Percentiles rank a stretch among this genome's conserved stretches.
Conservation (phyloP, 2,888 invertebrate genomes). For the Andrena bicolor region DNA sequence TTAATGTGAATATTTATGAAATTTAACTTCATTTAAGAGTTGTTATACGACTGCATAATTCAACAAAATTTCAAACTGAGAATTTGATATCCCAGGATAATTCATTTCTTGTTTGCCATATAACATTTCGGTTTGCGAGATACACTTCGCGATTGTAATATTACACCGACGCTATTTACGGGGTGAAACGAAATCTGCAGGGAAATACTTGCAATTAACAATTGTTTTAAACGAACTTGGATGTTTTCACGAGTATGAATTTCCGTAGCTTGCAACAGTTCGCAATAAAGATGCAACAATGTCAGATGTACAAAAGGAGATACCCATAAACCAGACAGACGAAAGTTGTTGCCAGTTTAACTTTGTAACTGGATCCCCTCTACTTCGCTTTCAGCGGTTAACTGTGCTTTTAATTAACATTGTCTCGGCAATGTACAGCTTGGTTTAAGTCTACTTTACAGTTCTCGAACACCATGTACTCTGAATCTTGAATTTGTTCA, state of each 20-base stretch:
- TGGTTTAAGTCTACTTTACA: background rate
- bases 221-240: constrained; percentile 28
- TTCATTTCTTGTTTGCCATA: background rate
- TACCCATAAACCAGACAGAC: background rate
- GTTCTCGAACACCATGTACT: background rate
- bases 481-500: background rate
- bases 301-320: constrained; percentile 30
- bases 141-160: background rate
- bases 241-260: background rate
- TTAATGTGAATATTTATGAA: too few species aligned
- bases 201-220: background rate
- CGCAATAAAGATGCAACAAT: constrained; percentile 34
- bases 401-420: constrained; percentile 27
- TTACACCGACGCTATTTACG: background rate
- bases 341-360: constrained; percentile 31
- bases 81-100: background rate
- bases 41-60: too few species aligned
- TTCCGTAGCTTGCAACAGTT: background rate
- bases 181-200: background rate
- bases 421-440: constrained; percentile 17
- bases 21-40: too few species aligned
- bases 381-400: background rate
- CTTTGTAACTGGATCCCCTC: constrained; percentile 28
- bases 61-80: too few species aligned
- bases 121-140: background rate